Evolutionary conservation across 1,140 invertebrate species (phyloP).

Genomic region (Telenomus remus): DNA sequence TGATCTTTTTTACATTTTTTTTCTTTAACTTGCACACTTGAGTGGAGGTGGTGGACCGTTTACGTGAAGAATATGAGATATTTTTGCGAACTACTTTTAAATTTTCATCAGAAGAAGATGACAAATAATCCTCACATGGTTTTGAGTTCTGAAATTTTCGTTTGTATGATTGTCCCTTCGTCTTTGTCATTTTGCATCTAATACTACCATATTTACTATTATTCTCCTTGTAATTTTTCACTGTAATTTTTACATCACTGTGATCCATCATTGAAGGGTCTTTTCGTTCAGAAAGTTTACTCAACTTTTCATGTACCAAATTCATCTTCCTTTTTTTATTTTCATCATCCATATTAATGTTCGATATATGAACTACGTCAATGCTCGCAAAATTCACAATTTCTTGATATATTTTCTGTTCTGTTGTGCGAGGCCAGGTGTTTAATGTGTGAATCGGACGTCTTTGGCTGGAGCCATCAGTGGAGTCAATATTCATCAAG

Average conservation of each 20-base stretch:
- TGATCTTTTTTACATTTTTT: conserved; percentile 57
- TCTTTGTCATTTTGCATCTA: neutral
- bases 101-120: conserved; percentile 34
- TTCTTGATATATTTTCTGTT: conserved; percentile 5
- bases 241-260: no score
- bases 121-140: conserved; percentile 13
- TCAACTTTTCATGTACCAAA: no score
- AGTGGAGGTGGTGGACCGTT: conserved; percentile 58
- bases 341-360: no score
- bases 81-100: neutral
- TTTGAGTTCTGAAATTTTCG: conserved; percentile 11
- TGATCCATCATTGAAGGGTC: no score
- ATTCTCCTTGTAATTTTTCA: no score
- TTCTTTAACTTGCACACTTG: conserved; percentile 32
- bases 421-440: conserved; percentile 33
- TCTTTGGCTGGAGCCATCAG: conserved; percentile 15
- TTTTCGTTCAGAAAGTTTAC: no score
- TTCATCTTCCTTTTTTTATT: no score
- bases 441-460: conserved; percentile 21
- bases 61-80: conserved; percentile 4
- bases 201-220: no score
- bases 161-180: conserved; percentile 6
- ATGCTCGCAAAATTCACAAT: no score
- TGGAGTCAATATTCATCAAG: conserved; percentile 61
- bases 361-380: no score